These are phyloP conservation scores for Oncorhynchus nerka DNA, from an alignment of 2,113 vertebrate species.

Conservation along the genomic window DNA sequence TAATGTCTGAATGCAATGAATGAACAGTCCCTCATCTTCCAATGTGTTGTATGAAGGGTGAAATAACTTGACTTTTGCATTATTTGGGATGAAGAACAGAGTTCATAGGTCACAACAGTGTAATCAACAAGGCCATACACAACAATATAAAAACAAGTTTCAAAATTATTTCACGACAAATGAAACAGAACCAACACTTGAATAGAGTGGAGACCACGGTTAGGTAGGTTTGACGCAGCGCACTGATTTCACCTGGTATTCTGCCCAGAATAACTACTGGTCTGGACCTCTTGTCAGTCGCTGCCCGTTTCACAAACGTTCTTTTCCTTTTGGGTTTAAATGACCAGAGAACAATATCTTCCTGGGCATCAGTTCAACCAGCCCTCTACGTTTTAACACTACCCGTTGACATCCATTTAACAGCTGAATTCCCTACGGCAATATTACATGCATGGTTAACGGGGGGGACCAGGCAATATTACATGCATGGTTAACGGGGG, in stretches of 20 bases:
- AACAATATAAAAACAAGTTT: background rate
- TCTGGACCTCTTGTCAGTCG: background rate
- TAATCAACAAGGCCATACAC: background rate
- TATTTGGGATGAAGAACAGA: background rate
- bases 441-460: background rate
- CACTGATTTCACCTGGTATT: background rate
- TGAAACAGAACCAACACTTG: conserved; percentile 19
- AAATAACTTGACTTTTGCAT: background rate
- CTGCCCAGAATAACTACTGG: background rate
- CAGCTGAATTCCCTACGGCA: background rate
- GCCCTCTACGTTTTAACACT: background rate
- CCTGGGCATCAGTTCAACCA: background rate
- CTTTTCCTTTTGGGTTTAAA: too few relatives aligned
- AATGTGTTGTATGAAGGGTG: background rate
- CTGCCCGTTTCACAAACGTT: background rate
- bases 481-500: too few relatives aligned
- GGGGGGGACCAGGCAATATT: too few relatives aligned
- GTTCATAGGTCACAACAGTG: background rate
- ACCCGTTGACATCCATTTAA: background rate
- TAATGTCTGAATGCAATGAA: too few relatives aligned
- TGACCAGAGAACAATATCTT: too few relatives aligned
- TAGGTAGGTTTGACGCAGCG: background rate
- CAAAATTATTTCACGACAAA: background rate
- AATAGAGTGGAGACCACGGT: conserved; percentile 24
- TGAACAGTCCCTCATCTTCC: background rate